Percentiles rank a stretch among this genome's conserved stretches.
phyloP scores from a whole-genome alignment of 2,113 vertebrate genomes.

The Nibea coibor region DNA sequence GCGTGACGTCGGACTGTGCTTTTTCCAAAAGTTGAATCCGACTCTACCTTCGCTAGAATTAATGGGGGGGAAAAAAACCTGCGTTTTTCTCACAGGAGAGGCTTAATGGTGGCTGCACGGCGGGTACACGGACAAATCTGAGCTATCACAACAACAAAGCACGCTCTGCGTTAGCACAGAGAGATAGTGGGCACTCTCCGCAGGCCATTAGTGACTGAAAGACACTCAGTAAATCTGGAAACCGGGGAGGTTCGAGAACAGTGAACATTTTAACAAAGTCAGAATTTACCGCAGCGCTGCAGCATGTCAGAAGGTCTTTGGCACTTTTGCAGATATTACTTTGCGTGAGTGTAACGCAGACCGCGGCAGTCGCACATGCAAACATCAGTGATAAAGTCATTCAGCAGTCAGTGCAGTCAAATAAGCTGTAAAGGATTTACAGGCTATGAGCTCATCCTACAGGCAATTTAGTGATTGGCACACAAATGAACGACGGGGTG shows the following conservation, averaged over 20 bases:
- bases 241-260: neutral
- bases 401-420: neutral
- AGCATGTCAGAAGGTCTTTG: neutral
- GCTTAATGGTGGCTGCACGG: neutral
- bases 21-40: no score
- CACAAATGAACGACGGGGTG: neutral
- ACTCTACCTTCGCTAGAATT: no score
- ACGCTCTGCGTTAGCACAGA: neutral
- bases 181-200: neutral
- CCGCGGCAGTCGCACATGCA: neutral
- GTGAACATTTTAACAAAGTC: neutral
- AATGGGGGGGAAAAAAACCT: neutral
- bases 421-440: conserved; percentile 13
- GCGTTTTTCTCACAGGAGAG: neutral
- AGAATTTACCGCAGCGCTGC: neutral
- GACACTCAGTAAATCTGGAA: neutral
- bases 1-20: no score
- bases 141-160: neutral
- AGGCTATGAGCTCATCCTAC: conserved; percentile 1
- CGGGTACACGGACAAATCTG: neutral
- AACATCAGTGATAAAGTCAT: neutral
- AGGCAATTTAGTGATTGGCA: neutral
- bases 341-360: neutral
- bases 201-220: neutral
- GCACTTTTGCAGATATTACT: neutral